phyloP scores from a whole-genome alignment of 1,140 invertebrate species.

The Zaprionus africanus region DNA sequence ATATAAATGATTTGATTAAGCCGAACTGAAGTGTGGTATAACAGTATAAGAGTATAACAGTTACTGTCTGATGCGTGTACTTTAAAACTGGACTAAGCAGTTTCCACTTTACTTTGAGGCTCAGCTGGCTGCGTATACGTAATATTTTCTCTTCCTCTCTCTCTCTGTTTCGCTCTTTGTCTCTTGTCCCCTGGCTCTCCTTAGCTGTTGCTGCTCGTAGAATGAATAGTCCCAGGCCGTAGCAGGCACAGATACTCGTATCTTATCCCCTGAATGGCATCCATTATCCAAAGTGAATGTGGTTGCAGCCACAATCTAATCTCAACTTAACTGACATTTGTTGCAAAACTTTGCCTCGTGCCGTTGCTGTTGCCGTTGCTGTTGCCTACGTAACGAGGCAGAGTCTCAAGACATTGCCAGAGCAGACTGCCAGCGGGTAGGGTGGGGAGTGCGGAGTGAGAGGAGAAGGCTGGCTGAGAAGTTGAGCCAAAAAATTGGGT shows the following conservation, averaged over 20 bases:
- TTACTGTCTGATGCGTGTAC: neutral
- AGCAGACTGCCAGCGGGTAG: neutral
- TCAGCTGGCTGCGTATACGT: neutral
- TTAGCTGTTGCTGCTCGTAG: neutral
- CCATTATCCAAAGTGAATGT: slow-evolving; percentile 15
- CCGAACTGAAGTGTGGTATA: neutral
- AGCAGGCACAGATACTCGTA: neutral
- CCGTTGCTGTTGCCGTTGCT: neutral
- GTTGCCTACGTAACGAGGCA: neutral
- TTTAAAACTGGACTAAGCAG: neutral
- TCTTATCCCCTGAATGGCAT: neutral
- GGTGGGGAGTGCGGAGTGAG: neutral
- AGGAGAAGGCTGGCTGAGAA: slow-evolving; percentile 2
- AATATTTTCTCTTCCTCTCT: neutral
- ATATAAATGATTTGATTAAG: neutral
- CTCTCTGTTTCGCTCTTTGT: neutral
- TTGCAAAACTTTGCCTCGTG: slow-evolving; percentile 11
- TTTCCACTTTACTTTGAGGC: neutral
- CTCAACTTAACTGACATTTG: slow-evolving; percentile 26
- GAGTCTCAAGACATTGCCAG: neutral
- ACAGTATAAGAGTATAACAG: neutral
- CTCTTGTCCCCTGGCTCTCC: neutral
- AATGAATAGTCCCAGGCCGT: neutral
- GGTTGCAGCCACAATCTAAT: slow-evolving; percentile 30
- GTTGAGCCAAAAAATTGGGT: slow-evolving; percentile 45